A percentile compares a stretch with the other conserved stretches of the same genome.
These are phyloP conservation scores for Listronotus oregonensis DNA, from an alignment of 1,140 invertebrate species.

Conservation along the genomic window DNA sequence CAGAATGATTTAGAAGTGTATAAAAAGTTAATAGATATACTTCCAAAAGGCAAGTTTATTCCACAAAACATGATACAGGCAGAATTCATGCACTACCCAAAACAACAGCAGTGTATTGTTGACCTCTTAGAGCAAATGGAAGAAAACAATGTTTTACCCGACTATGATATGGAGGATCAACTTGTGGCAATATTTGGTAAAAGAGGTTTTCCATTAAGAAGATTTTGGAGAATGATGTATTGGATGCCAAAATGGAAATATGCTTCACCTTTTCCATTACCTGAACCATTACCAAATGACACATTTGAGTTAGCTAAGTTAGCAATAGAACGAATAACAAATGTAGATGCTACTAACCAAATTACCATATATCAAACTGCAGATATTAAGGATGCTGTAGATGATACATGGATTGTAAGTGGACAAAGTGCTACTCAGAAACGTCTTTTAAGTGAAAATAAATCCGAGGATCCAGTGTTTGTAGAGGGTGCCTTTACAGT, in stretches of 20 bases:
- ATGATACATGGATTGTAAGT: slow-evolving; percentile 94
- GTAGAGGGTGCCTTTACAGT: slow-evolving; percentile 88
- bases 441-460: slow-evolving; percentile 73
- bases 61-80: slow-evolving; percentile 80
- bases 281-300: slow-evolving; percentile 74
- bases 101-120: slow-evolving; percentile 91
- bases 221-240: slow-evolving; percentile 92
- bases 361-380: slow-evolving; percentile 73
- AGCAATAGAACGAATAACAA: slow-evolving; percentile 84
- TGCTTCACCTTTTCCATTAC: slow-evolving; percentile 86
- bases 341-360: slow-evolving; percentile 78
- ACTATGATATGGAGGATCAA: slow-evolving; percentile 83
- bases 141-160: slow-evolving; percentile 87
- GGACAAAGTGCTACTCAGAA: slow-evolving; percentile 82
- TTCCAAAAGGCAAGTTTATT: slow-evolving; percentile 91
- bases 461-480: slow-evolving; percentile 71
- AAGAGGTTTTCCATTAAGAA: slow-evolving; percentile 76
- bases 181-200: slow-evolving; percentile 84
- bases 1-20: slow-evolving; percentile 91
- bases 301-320: slow-evolving; percentile 80
- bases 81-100: slow-evolving; percentile 90
- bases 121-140: slow-evolving; percentile 91
- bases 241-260: slow-evolving; percentile 98
- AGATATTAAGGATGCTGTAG: slow-evolving; percentile 75
- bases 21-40: slow-evolving; percentile 85